phyloP scores from a whole-genome alignment of 2,113 vertebrate species.

The Hirundichthys speculiger region DNA sequence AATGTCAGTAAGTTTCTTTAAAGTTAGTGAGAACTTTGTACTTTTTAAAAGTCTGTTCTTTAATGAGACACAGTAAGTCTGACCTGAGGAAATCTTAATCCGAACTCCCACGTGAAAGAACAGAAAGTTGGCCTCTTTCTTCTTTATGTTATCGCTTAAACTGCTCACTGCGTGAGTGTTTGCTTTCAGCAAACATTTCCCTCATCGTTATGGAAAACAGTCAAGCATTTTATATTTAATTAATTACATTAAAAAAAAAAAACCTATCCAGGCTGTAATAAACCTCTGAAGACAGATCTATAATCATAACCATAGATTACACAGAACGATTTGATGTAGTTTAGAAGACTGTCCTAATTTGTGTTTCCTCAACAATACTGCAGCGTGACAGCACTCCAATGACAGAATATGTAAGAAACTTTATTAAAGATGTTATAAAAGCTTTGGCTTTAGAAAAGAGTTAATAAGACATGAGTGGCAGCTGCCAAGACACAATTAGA shows the following conservation, averaged over 20 bases:
- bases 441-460: neutral
- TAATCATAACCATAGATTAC: neutral
- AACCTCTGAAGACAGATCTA: neutral
- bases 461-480: conserved; percentile 4
- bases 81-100: conserved; percentile 23
- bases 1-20: conserved; percentile 35
- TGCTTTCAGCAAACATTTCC: neutral
- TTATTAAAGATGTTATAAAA: conserved; percentile 9
- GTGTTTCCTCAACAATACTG: neutral
- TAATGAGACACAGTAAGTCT: conserved; percentile 24
- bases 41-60: conserved; percentile 21
- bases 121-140: neutral
- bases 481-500: too few relatives aligned
- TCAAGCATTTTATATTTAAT: neutral
- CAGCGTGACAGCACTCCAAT: neutral
- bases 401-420: neutral
- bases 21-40: conserved; percentile 47
- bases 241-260: neutral
- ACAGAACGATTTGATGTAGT: neutral
- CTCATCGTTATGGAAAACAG: conserved; percentile 1
- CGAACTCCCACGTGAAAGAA: conserved; percentile 6
- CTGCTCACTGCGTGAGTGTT: too few relatives aligned
- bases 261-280: too few relatives aligned
- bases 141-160: conserved; percentile 3
- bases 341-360: neutral